Evolutionary conservation across 2,888 invertebrate species (phyloP), one percentile per base, ranked within the genome.

Genomic region (Chironomus riparius): DNA sequence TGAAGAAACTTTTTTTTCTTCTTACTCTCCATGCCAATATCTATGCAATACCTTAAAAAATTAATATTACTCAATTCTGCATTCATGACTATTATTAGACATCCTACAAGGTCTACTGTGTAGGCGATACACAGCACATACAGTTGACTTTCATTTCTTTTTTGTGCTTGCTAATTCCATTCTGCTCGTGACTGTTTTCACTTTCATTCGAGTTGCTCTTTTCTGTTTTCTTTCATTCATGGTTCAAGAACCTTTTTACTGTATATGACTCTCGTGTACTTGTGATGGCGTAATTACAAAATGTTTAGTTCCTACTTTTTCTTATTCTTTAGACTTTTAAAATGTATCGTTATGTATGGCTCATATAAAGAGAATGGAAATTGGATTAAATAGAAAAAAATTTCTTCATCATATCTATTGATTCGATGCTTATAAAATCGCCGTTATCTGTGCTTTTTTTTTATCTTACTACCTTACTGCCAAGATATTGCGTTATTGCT

Each of bases 241-340:
- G 50, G 71, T 71, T 71, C 71, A 71, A 71, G 71, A 71, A 71
- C 71, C 71, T 71, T 71, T 70, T 70, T 18, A 5, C 56, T 18
- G 38, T 38, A 10, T 38, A 38, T 38, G 2, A 10, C 10, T 10
- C 38, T 38, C 10, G 38, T 38, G 38, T 38, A 38, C 38, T 38
- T 38, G 10, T 10, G 38, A 38, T 38, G 38, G 38, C 38, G 38
- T 38, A 38, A 38, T 38, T 38, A 38, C 10, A 38, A 38, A 38
- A 38, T 38, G 38, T 38, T 38, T 38, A 38, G 38, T 38, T 38
- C 38, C 38, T 38, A 38, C 38, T 10, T 38, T 38, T 10, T 28
- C 1, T 5, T 28, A 28, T 5, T 28, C 28, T 28, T 28, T 28
- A 28, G 28, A 5, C 28, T 28, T 28, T 28, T 28, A 10, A 38